Base-by-base conservation (phyloP, 2,888 invertebrate genomes). In the Sinotaia quadrata region DNA sequence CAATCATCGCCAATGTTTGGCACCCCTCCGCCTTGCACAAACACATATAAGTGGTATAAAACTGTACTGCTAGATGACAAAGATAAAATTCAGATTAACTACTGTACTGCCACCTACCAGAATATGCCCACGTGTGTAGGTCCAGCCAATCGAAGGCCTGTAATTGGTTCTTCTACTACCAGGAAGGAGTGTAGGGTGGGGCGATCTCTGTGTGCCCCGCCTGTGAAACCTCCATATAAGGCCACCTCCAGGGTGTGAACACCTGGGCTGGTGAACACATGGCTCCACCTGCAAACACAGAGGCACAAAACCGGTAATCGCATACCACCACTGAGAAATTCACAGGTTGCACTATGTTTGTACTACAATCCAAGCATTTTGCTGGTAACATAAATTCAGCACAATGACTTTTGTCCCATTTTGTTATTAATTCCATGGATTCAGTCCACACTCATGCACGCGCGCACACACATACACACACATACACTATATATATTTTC, bases 111-210 rank as follows among this genome's bases (percentile, higher is more conserved):
- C 37, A 74, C 78, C 79, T 77, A 83, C 83, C 75, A 72, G 66
- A 72, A 68, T 56, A 81, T 75, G 61, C 74, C 75, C 18, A 81
- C 74, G 27, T 73, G 75, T 10, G 73, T 37, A 3, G 82, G 81
- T 58, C 84, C 84, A 15, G 63, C 52, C 27, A 84, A 52, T 29
- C 66, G 61, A 4, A 83, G 72, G n/a, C 73, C 76, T 58, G 60
- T 75, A 72, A 84, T 77, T 73, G 78, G 79, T 69, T 78, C 76
- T 68, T 84, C 71, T 21, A 81, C 81, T 54, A 69, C 67, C 18
- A 69, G 72, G 51, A 73, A 71, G 24, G 69, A 67, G 51, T 49
- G 72, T 58, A 67, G 44, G 60, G 49, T 41, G n/a, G 29, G 58
- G n/a, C 49, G 36, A 24, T 18, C 8, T 29, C 36, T 27, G 34